Conservation (phyloP, 1,140 invertebrate genomes). For the Fopius arisanus region DNA sequence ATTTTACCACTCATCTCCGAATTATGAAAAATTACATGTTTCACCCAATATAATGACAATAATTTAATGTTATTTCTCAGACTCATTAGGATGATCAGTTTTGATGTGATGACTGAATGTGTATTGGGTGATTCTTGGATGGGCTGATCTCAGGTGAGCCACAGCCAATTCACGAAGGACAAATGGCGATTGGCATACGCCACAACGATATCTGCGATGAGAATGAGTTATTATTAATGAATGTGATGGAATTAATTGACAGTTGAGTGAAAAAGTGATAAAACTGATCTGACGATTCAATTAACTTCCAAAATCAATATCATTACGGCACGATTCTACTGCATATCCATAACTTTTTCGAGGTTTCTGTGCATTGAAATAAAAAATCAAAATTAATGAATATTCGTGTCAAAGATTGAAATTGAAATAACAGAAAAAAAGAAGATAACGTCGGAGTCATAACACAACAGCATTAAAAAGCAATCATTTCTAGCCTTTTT, state of each 20-base stretch:
- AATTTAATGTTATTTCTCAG: conserved; percentile 42
- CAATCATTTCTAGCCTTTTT: too few species aligned
- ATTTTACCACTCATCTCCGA: background rate
- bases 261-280: background rate
- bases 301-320: too few species aligned
- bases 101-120: conserved; percentile 54
- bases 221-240: conserved; percentile 17
- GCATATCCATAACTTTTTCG: too few species aligned
- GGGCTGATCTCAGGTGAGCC: conserved; percentile 54
- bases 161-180: conserved; percentile 51
- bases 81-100: conserved; percentile 50
- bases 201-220: conserved; percentile 50
- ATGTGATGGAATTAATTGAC: background rate
- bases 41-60: background rate
- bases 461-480: too few species aligned
- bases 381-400: too few species aligned
- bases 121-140: conserved; percentile 53
- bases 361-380: too few species aligned
- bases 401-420: too few species aligned
- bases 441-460: too few species aligned
- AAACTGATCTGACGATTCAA: background rate
- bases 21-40: background rate
- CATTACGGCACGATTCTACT: too few species aligned
- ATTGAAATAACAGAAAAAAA: too few species aligned
- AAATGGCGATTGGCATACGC: conserved; percentile 54